These are phyloP conservation scores for Monopis laevigella DNA, from an alignment of 2,888 invertebrate species.

Conservation along the genomic window DNA sequence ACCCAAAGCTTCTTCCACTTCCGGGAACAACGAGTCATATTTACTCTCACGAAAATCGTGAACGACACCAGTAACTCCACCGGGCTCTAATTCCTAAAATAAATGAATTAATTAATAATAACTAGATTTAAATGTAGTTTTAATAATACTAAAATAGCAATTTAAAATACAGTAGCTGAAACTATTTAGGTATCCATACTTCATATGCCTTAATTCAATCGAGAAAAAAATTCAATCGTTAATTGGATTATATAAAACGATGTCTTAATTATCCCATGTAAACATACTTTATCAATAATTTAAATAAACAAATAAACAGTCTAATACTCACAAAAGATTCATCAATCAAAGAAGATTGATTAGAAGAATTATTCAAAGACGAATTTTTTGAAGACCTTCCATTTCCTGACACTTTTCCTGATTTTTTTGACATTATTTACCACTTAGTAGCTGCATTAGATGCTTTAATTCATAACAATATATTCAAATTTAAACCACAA, in stretches of 20 bases:
- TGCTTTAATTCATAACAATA: neutral
- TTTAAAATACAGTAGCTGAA: too few species aligned
- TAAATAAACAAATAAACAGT: neutral
- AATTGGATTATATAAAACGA: too few species aligned
- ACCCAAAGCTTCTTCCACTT: slow-evolving; percentile 59
- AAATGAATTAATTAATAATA: neutral
- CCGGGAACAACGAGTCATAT: slow-evolving; percentile 37
- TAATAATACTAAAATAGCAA: too few species aligned
- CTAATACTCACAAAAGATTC: slow-evolving; percentile 28
- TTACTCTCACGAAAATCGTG: slow-evolving; percentile 26
- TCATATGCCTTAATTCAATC: too few species aligned
- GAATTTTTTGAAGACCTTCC: slow-evolving; percentile 11
- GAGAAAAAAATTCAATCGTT: too few species aligned
- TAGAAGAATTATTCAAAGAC: slow-evolving; percentile 18
- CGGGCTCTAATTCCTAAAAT: slow-evolving; percentile 19
- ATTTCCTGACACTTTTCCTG: neutral
- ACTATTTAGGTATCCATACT: too few species aligned
- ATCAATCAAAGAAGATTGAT: slow-evolving; percentile 23
- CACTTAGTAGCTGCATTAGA: neutral
- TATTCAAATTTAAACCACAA: neutral
- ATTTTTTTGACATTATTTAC: slow-evolving; percentile 1
- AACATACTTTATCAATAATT: too few species aligned
- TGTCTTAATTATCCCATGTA: too few species aligned
- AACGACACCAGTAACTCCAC: slow-evolving; percentile 27
- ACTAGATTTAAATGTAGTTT: neutral